A percentile compares a stretch with the other conserved stretches of the same genome.
Conservation (phyloP, 2,797 vertebrate genomes). For the Fistularia tabacaria region DNA sequence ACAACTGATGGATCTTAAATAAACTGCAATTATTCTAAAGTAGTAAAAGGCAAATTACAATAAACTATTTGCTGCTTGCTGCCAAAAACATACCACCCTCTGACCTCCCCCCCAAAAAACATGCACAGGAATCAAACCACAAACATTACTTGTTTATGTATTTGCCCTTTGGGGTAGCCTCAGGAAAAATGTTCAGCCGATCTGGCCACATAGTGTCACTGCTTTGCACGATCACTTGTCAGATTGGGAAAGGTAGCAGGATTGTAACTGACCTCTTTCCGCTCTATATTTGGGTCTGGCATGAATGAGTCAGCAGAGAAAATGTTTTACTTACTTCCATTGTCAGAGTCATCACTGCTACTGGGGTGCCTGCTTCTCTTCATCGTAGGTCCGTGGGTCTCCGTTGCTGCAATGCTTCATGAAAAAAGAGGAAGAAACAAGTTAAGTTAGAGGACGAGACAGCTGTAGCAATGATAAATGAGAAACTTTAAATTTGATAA, state of each 20-base stretch:
- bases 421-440: slow-evolving; percentile 1
- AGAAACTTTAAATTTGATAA: too few species aligned
- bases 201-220: not conserved
- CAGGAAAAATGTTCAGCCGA: too few species aligned
- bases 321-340: slow-evolving; percentile 87
- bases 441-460: not conserved
- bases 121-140: too few species aligned
- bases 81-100: too few species aligned
- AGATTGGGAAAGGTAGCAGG: slow-evolving; percentile 5
- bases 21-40: too few species aligned
- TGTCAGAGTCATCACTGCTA: slow-evolving; percentile 97
- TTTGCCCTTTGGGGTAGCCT: too few species aligned
- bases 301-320: slow-evolving; percentile 36
- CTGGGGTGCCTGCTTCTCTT: slow-evolving; percentile 90
- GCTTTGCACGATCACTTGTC: not conserved
- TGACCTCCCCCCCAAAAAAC: too few species aligned
- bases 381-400: slow-evolving; percentile 76
- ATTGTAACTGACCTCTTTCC: slow-evolving; percentile 5
- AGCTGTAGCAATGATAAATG: too few species aligned
- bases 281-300: slow-evolving; percentile 30
- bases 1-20: too few species aligned
- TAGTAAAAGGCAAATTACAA: too few species aligned
- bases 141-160: too few species aligned
- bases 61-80: too few species aligned
- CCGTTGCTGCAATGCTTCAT: slow-evolving; percentile 28